phyloP scores from a whole-genome alignment of 2,113 vertebrate genomes.

The Indicator maculatus region DNA sequence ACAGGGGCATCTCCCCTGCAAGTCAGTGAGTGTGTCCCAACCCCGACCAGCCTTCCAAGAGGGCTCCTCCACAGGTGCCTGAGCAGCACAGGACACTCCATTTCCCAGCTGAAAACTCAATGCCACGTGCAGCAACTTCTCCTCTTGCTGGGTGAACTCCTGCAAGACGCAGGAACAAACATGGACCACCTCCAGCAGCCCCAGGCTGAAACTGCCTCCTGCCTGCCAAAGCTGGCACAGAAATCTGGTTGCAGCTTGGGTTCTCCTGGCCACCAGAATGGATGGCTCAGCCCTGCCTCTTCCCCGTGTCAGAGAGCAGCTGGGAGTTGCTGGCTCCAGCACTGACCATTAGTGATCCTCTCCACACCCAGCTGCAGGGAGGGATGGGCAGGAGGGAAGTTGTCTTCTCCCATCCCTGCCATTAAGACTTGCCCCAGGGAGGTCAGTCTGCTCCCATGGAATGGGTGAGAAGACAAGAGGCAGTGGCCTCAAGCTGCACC shows the following conservation, averaged over 20 bases:
- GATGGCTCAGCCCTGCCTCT: not conserved
- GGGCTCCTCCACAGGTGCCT: not conserved
- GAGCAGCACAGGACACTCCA: not conserved
- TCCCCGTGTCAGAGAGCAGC: not conserved
- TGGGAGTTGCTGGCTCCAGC: not conserved
- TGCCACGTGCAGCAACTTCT: not conserved
- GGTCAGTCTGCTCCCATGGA: too few species aligned
- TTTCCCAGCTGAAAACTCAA: not conserved
- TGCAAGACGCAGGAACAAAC: not conserved
- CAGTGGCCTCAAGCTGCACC: too few species aligned
- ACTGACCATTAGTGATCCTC: not conserved
- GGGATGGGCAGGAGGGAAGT: not conserved
- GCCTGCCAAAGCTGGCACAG: not conserved
- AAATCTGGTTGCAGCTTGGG: not conserved
- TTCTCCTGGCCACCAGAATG: not conserved
- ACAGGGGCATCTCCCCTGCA: not conserved
- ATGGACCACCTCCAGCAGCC: not conserved
- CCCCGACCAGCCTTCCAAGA: not conserved
- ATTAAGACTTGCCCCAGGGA: too few species aligned
- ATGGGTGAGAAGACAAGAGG: too few species aligned
- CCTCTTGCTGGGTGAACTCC: accelerated
- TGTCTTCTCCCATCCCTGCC: not conserved
- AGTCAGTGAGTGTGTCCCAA: not conserved
- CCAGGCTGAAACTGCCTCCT: not conserved
- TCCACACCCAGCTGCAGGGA: accelerated